Conservation (phyloP, 1,140 invertebrate genomes). For the Aphis craccivora region DNA sequence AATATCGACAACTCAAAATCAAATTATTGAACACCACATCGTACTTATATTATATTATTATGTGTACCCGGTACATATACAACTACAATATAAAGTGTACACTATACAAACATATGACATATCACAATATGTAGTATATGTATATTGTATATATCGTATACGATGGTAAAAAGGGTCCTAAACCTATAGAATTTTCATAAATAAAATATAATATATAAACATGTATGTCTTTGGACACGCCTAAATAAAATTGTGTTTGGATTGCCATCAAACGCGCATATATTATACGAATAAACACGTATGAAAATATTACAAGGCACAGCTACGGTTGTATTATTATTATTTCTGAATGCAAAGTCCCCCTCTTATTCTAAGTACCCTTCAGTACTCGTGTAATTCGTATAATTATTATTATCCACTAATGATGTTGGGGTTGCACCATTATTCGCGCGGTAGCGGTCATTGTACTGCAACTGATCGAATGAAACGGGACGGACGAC, state of each 20-base stretch:
- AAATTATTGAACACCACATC: neutral
- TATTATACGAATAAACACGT: neutral
- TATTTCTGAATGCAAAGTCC: constrained; percentile 20
- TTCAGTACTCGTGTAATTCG: constrained; percentile 39
- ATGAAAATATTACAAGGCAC: neutral
- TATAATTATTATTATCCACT: constrained; percentile 50
- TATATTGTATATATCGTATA: neutral
- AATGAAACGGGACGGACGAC: neutral
- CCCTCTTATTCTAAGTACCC: constrained; percentile 12
- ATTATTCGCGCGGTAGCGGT: constrained; percentile 10
- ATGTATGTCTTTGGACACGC: neutral
- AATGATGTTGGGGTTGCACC: constrained; percentile 42
- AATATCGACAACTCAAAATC: neutral
- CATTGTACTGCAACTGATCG: constrained; percentile 32
- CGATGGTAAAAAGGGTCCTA: neutral
- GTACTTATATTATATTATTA: neutral
- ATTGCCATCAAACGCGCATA: neutral
- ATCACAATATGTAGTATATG: neutral
- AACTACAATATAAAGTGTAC: neutral
- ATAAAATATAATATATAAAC: neutral
- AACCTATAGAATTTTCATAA: constrained; percentile 25
- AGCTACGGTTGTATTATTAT: constrained; percentile 26
- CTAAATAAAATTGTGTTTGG: constrained; percentile 6
- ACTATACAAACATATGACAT: neutral
- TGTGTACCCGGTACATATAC: neutral